A percentile compares a stretch with the other conserved stretches of the same genome.
These are phyloP conservation scores for Dryomyza anilis DNA, from an alignment of 2,888 invertebrate genomes.

Conservation along the genomic window DNA sequence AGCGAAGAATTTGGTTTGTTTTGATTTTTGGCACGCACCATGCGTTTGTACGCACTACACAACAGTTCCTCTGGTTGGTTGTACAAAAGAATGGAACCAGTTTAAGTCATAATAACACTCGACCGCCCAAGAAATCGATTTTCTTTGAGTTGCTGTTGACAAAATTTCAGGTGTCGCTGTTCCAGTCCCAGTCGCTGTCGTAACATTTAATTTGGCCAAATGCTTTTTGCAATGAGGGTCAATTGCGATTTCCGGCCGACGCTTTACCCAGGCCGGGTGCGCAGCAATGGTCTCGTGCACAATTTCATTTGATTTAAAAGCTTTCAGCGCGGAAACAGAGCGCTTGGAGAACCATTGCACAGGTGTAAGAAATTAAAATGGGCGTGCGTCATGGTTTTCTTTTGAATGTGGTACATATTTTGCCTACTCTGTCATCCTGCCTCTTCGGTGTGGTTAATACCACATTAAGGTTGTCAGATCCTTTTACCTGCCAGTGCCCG, in stretches of 20 bases:
- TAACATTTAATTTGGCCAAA: background rate
- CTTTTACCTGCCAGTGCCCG: no score
- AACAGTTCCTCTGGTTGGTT: background rate
- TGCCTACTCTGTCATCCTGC: background rate
- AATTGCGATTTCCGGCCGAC: background rate
- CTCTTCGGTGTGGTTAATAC: no score
- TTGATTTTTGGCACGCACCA: background rate
- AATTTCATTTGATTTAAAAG: background rate
- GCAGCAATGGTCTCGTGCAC: background rate
- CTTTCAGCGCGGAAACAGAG: background rate
- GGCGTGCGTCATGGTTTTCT: background rate
- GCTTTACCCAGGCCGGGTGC: background rate
- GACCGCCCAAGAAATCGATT: background rate
- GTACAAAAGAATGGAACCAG: no score
- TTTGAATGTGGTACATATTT: background rate
- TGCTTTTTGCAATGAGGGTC: constrained; percentile 7
- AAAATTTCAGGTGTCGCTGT: background rate
- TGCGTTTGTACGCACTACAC: background rate
- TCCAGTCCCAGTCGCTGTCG: background rate
- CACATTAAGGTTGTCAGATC: no score
- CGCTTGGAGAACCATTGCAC: background rate
- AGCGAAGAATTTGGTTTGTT: background rate
- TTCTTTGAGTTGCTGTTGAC: background rate
- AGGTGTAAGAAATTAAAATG: background rate
- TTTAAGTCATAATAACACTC: no score